These are phyloP conservation scores for Agrypnia vestita DNA, from an alignment of 1,140 invertebrate genomes.

Conservation along the genomic window DNA sequence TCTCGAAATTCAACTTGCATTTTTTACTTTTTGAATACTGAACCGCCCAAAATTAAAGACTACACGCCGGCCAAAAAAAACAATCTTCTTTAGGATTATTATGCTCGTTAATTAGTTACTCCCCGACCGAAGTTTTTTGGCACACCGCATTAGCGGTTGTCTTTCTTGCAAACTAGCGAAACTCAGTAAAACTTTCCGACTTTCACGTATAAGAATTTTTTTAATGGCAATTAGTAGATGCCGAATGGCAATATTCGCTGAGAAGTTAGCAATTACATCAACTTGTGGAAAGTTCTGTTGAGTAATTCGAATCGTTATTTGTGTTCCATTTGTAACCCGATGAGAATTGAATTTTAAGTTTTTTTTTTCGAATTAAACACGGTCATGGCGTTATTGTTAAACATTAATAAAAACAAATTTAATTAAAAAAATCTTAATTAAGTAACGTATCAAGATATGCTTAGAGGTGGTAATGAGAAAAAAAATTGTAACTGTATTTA, in stretches of 20 bases:
- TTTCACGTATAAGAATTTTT: conserved; percentile 22
- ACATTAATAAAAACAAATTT: too few relatives aligned
- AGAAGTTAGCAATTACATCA: not conserved
- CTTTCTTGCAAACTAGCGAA: conserved; percentile 6
- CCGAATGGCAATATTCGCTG: conserved; percentile 4
- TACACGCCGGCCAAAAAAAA: conserved; percentile 14
- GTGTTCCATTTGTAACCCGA: too few relatives aligned
- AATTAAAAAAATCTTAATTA: too few relatives aligned
- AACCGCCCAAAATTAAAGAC: conserved; percentile 11
- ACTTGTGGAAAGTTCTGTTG: not conserved
- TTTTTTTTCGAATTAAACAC: too few relatives aligned
- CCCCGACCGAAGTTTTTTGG: conserved; percentile 30
- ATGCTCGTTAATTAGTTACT: conserved; percentile 34
- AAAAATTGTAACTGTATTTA: too few relatives aligned
- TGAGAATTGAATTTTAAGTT: too few relatives aligned
- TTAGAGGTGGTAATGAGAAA: too few relatives aligned
- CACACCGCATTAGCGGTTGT: conserved; percentile 37
- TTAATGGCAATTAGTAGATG: conserved; percentile 29
- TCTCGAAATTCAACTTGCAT: not conserved
- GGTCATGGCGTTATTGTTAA: too few relatives aligned
- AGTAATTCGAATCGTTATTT: not conserved
- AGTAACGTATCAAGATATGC: too few relatives aligned
- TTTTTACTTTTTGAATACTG: not conserved
- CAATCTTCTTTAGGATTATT: conserved; percentile 24
- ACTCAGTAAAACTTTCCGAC: conserved; percentile 19